Evolutionary conservation across 2,797 vertebrate genomes (phyloP), one percentile per base, ranked within the genome.

Genomic region (Geotrypetes seraphini): DNA sequence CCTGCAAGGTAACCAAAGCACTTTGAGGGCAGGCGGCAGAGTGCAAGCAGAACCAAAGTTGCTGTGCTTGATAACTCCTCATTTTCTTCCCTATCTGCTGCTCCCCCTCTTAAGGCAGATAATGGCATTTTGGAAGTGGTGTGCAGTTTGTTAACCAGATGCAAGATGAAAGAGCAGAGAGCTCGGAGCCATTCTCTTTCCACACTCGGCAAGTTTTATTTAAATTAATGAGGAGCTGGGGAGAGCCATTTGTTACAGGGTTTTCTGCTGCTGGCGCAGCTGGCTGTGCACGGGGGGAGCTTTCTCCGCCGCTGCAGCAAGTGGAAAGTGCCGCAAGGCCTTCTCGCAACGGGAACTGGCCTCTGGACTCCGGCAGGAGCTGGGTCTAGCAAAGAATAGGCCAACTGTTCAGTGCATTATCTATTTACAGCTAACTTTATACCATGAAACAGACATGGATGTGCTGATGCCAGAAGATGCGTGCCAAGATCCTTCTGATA

Each of bases 71-170:
- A 27, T 22, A 28, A 22, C 25, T 24, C 12, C 31, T 24, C 12
- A 12, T 22, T 18, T 23, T 25, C 14, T 8, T 12, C n/a, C 3
- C n/a, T 9, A 21, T 13, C 41, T 12, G 24, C 11, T 22, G 24
- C 12, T 12, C 37, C 17, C 16, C 32, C 34, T 37, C 19, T 26
- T 18, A 28, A 23, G 16, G 31, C 5, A 33, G 31, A 42, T 42
- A 28, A 42, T 42, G 31, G 39, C 33, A 15, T 29, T n/a, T 19
- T 22, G 31, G 25, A 23, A 16, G 17, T 8, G 31, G 14, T 14
- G 27, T 12, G 20, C 25, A 24, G 15, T 41, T 31, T 39, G 22
- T 31, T 31, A 39, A 10, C 15, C 28, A 39, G 37, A 43, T 42
- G 27, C 25, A 25, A 21, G 22, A 43, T 18, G 14, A 19, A 17